Evolutionary conservation across 1,140 invertebrate genomes (phyloP), one percentile per base, ranked within the genome.

Genomic region (Polyergus mexicanus): DNA sequence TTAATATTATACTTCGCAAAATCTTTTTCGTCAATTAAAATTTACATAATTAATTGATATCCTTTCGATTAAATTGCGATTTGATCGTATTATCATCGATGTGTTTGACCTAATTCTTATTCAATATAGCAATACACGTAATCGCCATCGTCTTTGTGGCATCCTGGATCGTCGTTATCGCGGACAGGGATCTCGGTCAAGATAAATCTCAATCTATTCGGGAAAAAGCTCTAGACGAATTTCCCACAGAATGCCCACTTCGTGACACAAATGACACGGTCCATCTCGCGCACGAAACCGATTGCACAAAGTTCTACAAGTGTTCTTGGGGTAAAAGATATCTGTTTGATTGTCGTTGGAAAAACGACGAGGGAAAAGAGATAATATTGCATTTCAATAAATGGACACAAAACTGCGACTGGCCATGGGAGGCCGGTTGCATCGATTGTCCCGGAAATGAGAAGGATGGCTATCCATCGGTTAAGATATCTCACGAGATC

Each of bases 171-270:
- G 6, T 77, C 6, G 25, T 62, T 62, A 76, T 7, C 58, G 8
- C 74, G 13, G 28, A 62, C 16, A 1, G 28, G 13, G 2, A 32
- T 41, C 41, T 60, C 22, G 22, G 16, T 28, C 11, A 35, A 75
- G 54, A 75, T 41, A 35, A 25, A 38, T 41, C 56, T 28, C 10
- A 63, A 76, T 76, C 13, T 44, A 76, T 76, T 63, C 11, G 10
- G 10, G 56, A 28, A 2, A 3, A 76, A 76, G 22, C 25, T 19
- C 1, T 5, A 38, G n/a, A 13, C 22, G 3, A 76, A 44, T 44
- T 44, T 63, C 38, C 10, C 32, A 41, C 54, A 68, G 44, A 1
- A 44, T 62, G 38, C 10, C 38, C 10, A 8, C 13, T 32, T 44
- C 16, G 19, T 7, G 74, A 44, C 32, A 22, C 2, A 56, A 60